These are phyloP conservation scores for Stigmatopora nigra DNA, from an alignment of 2,113 vertebrate genomes.

Conservation along the genomic window DNA sequence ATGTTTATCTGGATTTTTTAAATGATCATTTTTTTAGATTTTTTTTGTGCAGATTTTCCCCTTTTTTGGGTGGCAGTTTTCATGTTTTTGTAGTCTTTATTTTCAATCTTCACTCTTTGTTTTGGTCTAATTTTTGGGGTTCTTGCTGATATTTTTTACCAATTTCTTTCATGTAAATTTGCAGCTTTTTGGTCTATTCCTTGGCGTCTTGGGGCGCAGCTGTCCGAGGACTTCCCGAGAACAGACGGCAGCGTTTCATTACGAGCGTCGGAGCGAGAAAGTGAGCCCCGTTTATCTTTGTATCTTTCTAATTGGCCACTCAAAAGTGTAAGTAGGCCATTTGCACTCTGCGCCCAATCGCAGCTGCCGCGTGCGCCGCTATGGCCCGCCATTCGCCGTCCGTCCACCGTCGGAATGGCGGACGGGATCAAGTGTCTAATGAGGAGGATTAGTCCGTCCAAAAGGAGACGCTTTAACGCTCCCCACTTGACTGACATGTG, in stretches of 20 bases:
- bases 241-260: conserved; percentile 12
- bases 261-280: conserved; percentile 8
- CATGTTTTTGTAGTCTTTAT: too few relatives aligned
- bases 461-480: neutral
- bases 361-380: neutral
- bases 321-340: conserved; percentile 13
- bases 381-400: too few relatives aligned
- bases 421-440: conserved; percentile 1
- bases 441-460: neutral
- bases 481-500: neutral
- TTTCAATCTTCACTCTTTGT: too few relatives aligned
- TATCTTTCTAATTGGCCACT: conserved; percentile 13
- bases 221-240: neutral
- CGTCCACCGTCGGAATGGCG: neutral
- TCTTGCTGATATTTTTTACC: too few relatives aligned
- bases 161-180: too few relatives aligned
- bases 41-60: too few relatives aligned
- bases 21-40: too few relatives aligned
- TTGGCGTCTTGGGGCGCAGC: neutral
- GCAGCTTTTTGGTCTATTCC: neutral
- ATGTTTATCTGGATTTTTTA: too few relatives aligned
- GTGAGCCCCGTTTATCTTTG: conserved; percentile 11
- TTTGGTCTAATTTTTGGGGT: too few relatives aligned
- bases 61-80: too few relatives aligned
- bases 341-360: conserved; percentile 10